Evolutionary conservation across 35 echinoderm and acorn worm genomes (phyloP).

Genomic region (Strongylocentrotus purpuratus): DNA sequence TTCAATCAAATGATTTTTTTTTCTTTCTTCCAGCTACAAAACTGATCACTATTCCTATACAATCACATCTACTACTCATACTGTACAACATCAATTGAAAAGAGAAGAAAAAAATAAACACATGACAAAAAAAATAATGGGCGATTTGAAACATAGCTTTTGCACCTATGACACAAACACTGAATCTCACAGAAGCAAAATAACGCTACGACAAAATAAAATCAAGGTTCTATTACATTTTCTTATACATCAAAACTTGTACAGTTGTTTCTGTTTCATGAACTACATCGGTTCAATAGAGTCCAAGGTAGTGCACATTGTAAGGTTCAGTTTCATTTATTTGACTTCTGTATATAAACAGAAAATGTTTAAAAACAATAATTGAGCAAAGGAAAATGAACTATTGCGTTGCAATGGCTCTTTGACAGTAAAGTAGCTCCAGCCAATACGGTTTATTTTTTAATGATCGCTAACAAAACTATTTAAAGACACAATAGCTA

Average conservation of each 20-base stretch:
- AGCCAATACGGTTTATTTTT: not conserved
- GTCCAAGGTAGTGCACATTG: not conserved
- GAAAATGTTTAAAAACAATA: not conserved
- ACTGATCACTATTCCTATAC: slow-evolving; percentile 43
- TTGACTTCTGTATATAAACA: not conserved
- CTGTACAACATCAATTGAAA: slow-evolving; percentile 45
- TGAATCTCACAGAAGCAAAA: not conserved
- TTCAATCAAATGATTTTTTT: slow-evolving; percentile 44
- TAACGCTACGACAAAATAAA: not conserved
- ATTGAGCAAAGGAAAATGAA: not conserved
- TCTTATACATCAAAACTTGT: not conserved
- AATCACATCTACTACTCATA: slow-evolving; percentile 40
- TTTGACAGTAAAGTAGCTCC: not conserved
- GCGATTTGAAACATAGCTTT: not conserved
- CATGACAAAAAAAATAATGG: slow-evolving; percentile 1
- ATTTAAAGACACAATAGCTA: not conserved
- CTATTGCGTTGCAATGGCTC: not conserved
- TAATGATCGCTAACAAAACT: not conserved
- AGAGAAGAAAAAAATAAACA: slow-evolving; percentile 21
- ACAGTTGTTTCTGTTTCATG: not conserved
- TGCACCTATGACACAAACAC: slow-evolving; percentile 51
- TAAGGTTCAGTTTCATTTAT: not conserved
- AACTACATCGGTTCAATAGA: not conserved
- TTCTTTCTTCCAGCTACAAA: slow-evolving; percentile 45
- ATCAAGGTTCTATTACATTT: slow-evolving; percentile 43